Conservation (phyloP, 1,140 invertebrate species). For the Atta texana region DNA sequence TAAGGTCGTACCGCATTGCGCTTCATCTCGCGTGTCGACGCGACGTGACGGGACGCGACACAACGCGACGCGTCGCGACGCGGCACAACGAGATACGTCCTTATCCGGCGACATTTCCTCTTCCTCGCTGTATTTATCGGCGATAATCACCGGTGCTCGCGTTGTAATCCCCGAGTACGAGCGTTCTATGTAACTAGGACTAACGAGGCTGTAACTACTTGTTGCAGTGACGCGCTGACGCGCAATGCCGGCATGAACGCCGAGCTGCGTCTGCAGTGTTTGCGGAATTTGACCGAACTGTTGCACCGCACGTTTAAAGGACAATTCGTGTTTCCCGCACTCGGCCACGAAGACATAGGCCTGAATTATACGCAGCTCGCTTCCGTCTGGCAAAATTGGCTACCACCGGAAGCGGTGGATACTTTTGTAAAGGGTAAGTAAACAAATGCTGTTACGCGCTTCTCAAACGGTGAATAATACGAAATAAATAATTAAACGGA, state of each 20-base stretch:
- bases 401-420: slow-evolving; percentile 91
- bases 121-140: slow-evolving; percentile 57
- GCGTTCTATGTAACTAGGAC: slow-evolving; percentile 48
- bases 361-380: slow-evolving; percentile 89
- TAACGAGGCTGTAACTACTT: slow-evolving; percentile 78
- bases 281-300: slow-evolving; percentile 92
- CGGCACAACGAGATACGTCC: slow-evolving; percentile 15
- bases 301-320: slow-evolving; percentile 92
- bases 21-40: slow-evolving; percentile 5
- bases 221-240: slow-evolving; percentile 89
- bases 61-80: neutral
- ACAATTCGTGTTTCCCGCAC: slow-evolving; percentile 93
- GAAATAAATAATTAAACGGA: neutral
- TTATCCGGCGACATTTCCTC: slow-evolving; percentile 20
- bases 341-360: slow-evolving; percentile 92
- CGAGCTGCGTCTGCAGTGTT: slow-evolving; percentile 89
- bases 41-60: neutral
- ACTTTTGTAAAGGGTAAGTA: slow-evolving; percentile 92
- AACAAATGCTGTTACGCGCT: neutral
- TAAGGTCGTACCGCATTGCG: slow-evolving; percentile 20
- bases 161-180: slow-evolving; percentile 10
- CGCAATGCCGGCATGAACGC: slow-evolving; percentile 87
- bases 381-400: slow-evolving; percentile 92
- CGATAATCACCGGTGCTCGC: slow-evolving; percentile 48
- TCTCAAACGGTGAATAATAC: neutral